Evolutionary conservation across 2,113 vertebrate genomes (phyloP), one percentile per base, ranked within the genome.

Genomic region (Tenebrosternarchus preto): DNA sequence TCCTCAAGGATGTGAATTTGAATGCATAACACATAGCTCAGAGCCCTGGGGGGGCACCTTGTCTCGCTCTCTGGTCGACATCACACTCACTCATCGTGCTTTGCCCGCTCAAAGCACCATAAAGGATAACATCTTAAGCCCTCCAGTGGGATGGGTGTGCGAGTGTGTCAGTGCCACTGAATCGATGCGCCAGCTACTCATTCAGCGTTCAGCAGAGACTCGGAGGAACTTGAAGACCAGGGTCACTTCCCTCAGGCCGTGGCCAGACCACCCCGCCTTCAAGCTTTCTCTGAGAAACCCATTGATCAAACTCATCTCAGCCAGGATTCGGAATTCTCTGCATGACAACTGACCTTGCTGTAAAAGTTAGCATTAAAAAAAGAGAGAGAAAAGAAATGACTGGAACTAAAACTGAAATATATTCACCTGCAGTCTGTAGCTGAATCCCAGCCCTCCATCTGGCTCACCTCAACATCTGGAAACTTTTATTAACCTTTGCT

Each of bases 381-480:
- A 75, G 53, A 63, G 64, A 39, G 36, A 53, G 75, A 77, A 77
- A 79, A 74, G 57, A 80, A 80, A 78, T 63, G 50, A 76, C 60
- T 73, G 77, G 59, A 78, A 76, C 11, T 63, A 50, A 56, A 39
- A 80, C 12, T 78, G 29, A 74, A 67, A 50, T 33, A 78, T 87
- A 82, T 74, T 76, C 9, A 50, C 82, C 76, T 79, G 72, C 22
- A 43, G 77, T 81, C 60, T 73, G 72, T 53, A 68, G 39, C 76
- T 81, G 11, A 50, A 57, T 33, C 66, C 24, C 33, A 36, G 33
- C 33, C 5, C 73, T 75, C 20, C 57, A 12, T 73, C 81, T 39
- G 85, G 81, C 67, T 71, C 55, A 64, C 78, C 75, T 81, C 68
- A 72, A 81, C 85, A 87, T 89, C 86, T 87, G 86, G 80, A 87